These are phyloP conservation scores for Chrysina gloriosa DNA, from an alignment of 2,888 invertebrate species.

Conservation along the genomic window DNA sequence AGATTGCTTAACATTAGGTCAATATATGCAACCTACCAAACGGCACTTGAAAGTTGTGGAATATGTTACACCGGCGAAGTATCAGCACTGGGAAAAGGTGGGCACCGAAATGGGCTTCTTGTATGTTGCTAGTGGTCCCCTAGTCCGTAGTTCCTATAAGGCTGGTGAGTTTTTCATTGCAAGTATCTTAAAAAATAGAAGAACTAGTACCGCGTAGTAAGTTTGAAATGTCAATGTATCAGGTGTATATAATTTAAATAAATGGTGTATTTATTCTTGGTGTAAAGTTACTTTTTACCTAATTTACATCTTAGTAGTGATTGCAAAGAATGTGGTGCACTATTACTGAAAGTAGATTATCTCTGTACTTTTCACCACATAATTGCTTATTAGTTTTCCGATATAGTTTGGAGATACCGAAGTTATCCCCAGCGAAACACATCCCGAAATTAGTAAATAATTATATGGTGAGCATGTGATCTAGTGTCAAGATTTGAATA, in stretches of 20 bases:
- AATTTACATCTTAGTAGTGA: too few relatives aligned
- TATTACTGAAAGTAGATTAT: too few relatives aligned
- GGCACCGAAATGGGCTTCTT: conserved; percentile 91
- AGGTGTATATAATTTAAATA: neutral
- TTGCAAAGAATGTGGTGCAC: too few relatives aligned
- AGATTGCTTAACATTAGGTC: conserved; percentile 96
- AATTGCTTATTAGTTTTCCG: too few relatives aligned
- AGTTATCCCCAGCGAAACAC: too few relatives aligned
- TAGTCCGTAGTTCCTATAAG: conserved; percentile 96
- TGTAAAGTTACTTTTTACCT: too few relatives aligned
- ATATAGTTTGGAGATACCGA: too few relatives aligned
- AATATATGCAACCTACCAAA: conserved; percentile 99
- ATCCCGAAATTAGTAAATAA: too few relatives aligned
- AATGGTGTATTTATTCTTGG: too few relatives aligned
- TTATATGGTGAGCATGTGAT: too few relatives aligned
- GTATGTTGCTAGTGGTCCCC: conserved; percentile 97
- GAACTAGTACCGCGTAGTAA: conserved; percentile 59
- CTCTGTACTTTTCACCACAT: too few relatives aligned
- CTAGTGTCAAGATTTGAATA: too few relatives aligned
- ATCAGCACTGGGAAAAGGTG: conserved; percentile 83
- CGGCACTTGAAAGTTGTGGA: conserved; percentile 93
- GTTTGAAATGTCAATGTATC: conserved; percentile 5
- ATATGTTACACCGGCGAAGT: conserved; percentile 96
- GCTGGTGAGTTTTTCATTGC: conserved; percentile 96
- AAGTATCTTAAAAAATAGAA: conserved; percentile 78